These are phyloP conservation scores for Halcyon smyrnensis DNA, from an alignment of 2,797 vertebrate species.

Conservation along the genomic window DNA sequence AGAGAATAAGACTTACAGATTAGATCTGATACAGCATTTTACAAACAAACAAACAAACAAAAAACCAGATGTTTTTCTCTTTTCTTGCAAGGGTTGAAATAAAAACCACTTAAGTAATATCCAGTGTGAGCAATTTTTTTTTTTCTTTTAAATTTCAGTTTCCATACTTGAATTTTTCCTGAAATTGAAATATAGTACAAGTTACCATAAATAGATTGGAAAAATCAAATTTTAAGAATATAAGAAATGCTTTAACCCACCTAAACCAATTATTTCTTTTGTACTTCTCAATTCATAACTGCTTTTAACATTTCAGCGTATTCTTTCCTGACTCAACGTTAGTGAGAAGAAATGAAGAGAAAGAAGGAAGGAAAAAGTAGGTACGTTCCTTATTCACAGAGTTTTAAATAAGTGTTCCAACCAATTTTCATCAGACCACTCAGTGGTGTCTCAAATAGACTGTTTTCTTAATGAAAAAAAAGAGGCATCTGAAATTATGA, in stretches of 20 bases:
- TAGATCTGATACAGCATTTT: background rate
- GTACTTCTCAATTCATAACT: background rate
- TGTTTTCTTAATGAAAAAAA: background rate
- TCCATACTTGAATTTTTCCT: background rate
- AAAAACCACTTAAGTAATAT: background rate
- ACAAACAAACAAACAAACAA: background rate
- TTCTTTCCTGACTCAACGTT: background rate
- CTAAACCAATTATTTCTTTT: background rate
- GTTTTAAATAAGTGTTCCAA: background rate
- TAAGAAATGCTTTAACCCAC: rapidly evolving
- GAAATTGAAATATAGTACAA: background rate
- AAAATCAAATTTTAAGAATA: background rate
- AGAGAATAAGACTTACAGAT: background rate
- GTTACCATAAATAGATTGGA: background rate
- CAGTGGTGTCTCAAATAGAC: background rate
- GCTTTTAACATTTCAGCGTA: background rate
- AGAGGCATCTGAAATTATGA: rapidly evolving
- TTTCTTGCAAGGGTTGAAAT: background rate
- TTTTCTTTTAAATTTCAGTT: too few relatives aligned
- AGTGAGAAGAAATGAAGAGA: background rate
- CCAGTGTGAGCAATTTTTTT: background rate
- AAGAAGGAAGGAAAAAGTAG: background rate
- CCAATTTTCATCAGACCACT: background rate
- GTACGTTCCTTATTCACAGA: background rate
- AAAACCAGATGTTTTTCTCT: background rate